Evolutionary conservation across 2,888 invertebrate genomes (phyloP).

Genomic region (Ochropleura plecta): DNA sequence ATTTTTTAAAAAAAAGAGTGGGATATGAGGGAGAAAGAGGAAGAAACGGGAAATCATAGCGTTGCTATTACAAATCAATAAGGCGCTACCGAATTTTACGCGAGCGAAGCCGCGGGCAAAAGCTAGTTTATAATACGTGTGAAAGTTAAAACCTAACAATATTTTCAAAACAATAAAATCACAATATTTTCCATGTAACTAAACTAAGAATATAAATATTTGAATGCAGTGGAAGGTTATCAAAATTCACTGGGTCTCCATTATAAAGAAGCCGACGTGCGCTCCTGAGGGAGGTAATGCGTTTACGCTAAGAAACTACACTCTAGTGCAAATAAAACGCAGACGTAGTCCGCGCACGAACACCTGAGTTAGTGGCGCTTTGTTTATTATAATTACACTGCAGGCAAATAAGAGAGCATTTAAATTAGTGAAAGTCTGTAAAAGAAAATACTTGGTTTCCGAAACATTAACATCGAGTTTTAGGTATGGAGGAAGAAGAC

Average conservation of each 20-base stretch:
- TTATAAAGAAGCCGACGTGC: constrained; percentile 56
- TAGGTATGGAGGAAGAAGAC: no score
- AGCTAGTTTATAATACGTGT: no score
- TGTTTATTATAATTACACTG: constrained; percentile 74
- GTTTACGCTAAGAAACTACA: constrained; percentile 70
- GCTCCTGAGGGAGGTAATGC: constrained; percentile 61
- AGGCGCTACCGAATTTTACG: no score
- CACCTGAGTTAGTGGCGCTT: constrained; percentile 83
- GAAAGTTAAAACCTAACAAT: no score
- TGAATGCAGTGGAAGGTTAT: constrained; percentile 22
- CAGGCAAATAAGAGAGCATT: constrained; percentile 48
- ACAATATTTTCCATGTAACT: no score
- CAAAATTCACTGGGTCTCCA: constrained; percentile 37
- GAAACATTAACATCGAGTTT: no score
- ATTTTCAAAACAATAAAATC: no score
- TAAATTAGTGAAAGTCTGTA: constrained; percentile 30
- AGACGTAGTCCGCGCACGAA: constrained; percentile 80
- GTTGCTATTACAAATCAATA: no score
- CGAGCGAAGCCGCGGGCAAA: no score
- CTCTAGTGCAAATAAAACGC: constrained; percentile 76
- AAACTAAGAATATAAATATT: neutral
- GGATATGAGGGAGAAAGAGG: no score
- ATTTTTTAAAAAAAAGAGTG: no score
- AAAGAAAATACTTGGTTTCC: constrained; percentile 4
- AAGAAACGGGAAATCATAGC: no score